Base-by-base conservation (phyloP, 1,140 invertebrate genomes). In the Penaeus indicus region DNA sequence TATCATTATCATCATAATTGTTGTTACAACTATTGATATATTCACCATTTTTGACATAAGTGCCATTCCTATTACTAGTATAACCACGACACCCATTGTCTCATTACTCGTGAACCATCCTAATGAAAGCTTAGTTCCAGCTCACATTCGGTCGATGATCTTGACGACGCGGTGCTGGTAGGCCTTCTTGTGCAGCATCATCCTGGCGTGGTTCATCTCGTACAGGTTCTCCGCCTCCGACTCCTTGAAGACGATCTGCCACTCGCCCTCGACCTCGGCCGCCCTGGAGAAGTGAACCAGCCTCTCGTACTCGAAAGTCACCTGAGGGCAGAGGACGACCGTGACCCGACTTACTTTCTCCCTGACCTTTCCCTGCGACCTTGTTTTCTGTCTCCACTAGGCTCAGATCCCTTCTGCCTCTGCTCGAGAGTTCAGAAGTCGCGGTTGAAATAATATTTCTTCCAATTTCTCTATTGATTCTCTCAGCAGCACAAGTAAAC, bases 141-240 rank as follows among this genome's bases (percentile, higher is more conserved):
- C 91, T 91, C 88, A 92, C 94, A 94, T 94, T 83, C 87, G 90
- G 80, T 94, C 94, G 72, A 94, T 92, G 22, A 92, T 92, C 77
- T 92, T 92, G 11, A 90, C 91, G 27, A 93, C 93, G 77, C 92
- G 92, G 89, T 95, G 94, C 87, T 94, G 94, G 91, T 95, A 95
- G 5, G 94, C 94, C 61, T 91, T 91, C 54, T 92, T 91, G 90
- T 94, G 94, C 21, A 95, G 91, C 18, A 92, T 91, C 25, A 92
- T 92, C 72, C 94, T 90, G 1, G 92, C 93, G 62, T 92, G 92
- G 88, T 94, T 94, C 92, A 94, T 94, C 85, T 94, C 92, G 89
- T 93, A 93, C 25, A 94, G 86, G 90, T 92, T 93, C 18, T 89
- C 88, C 1, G 91, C 91, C 81, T 93, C 93, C 91, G 94, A 94